Base-by-base conservation (phyloP, 2,113 vertebrate species). In the Channa argus region DNA sequence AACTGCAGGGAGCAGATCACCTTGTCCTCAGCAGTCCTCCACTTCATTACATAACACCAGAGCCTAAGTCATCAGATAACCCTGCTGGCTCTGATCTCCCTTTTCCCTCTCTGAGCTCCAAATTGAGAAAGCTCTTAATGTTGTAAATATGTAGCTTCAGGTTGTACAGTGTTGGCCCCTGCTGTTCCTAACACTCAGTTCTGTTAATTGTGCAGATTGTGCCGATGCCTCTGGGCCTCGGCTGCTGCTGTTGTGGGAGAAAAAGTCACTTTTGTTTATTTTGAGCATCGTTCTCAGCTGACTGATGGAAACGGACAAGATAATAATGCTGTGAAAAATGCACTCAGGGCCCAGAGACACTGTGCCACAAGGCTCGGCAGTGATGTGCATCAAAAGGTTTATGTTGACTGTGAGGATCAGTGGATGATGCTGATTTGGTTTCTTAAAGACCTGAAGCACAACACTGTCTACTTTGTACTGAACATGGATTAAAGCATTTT, bases 171-270 rank as follows among this genome's bases (percentile, higher is more conserved):
- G 51, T 54, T 33, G 14, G 36, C 49, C 53, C 8, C 74, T 15
- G 54, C 70, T 51, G 75, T 52, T 74, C 61, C 5, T 1, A 56
- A 15, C 7, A 12, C 61, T 3, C 51, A 0, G 66, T 66, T 68
- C n/a, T 59, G 53, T 74, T 85, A 65, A 76, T 58, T 74, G 64
- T 63, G 58, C 69, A 38, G 15, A 63, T 68, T 6, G 5, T 38
- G 67, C 51, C 2, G 59, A 38, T 12, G 38, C 82, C 66, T 67
- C 53, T 0, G 45, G 74, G 34, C 41, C 3, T 46, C 64, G 63
- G 72, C 63, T 41, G 80, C 64, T 69, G 56, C 66, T 79, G 24
- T 65, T 10, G 65, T 37, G 59, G 61, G 15, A 44, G 43, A 15
- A 41, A 64, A 34, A 56, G 33, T 63, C 59, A 11, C 11, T 67